Percentiles rank a stretch among this genome's conserved stretches.
Evolutionary conservation across 2,797 vertebrate species (phyloP).

Genomic region (Eurystomus glaucurus): DNA sequence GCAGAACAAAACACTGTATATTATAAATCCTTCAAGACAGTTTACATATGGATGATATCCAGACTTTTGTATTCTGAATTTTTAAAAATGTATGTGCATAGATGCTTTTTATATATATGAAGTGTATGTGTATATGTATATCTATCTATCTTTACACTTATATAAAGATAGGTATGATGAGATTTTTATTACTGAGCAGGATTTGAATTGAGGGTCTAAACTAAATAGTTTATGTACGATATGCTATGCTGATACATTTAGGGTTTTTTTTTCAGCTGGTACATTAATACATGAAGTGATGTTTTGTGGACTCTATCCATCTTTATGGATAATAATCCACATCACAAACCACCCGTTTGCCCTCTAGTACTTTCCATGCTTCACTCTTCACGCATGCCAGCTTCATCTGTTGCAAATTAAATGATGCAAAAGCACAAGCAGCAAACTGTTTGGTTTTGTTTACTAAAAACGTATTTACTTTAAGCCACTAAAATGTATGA

Average conservation of each 20-base stretch:
- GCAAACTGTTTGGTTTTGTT: slow-evolving; percentile 48
- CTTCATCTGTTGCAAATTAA: slow-evolving; percentile 67
- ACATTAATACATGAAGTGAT: slow-evolving; percentile 29
- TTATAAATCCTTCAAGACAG: slow-evolving; percentile 18
- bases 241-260: background rate
- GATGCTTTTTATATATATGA: background rate
- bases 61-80: background rate
- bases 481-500: slow-evolving; percentile 34
- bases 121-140: background rate
- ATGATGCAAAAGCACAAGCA: slow-evolving; percentile 35
- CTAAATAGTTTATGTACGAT: slow-evolving; percentile 28
- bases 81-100: background rate
- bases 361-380: slow-evolving; percentile 40
- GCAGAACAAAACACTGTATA: background rate
- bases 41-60: slow-evolving; percentile 1
- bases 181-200: background rate
- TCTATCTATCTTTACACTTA: background rate
- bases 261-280: background rate
- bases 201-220: slow-evolving; percentile 25
- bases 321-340: slow-evolving; percentile 59
- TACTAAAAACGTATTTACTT: slow-evolving; percentile 39
- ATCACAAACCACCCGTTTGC: slow-evolving; percentile 57
- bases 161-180: background rate
- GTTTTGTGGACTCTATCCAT: slow-evolving; percentile 55
- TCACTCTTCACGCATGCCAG: slow-evolving; percentile 24